Base-by-base conservation (phyloP, 2,888 invertebrate genomes). In the Lithophane socia region DNA sequence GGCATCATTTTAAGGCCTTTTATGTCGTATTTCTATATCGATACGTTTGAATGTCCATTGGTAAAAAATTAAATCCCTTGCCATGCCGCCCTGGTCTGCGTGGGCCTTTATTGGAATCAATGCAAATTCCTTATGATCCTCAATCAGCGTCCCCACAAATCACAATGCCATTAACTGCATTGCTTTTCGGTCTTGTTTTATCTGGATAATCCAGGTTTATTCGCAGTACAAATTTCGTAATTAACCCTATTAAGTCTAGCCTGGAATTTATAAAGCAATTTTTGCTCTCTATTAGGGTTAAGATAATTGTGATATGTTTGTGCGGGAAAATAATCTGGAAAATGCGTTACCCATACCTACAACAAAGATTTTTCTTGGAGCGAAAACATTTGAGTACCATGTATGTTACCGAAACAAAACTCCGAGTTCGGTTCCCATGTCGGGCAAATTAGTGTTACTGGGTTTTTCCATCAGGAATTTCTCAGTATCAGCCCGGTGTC, bases 251-350 rank as follows among this genome's bases (percentile, higher is more conserved):
- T 44, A 73, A 52, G 58, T 54, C 65, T 29, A 71, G 54, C 47
- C 10, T 49, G 18, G 29, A 66, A 81, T 79, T 79, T 66, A 79
- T 79, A 82, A 75, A 63, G 75, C 75, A 75, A 82, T 79, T 67
- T 58, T 54, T 24, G 16, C 76, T 44, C 3, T 21, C 24, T 21
- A 18, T 24, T 75, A 49, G 18, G 16, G 44, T 65, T 18, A 18
- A 9, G 61, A 18, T 61, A 61, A 37, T 61, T 61, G 10, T 61
- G 61, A 37, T 61, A 18, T 61, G 37, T 61, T 61, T 37, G 9
- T 61, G 18, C 9, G 9, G 18, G 37, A 61, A 37, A 37, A 37
- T 61, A 18, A 29, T 60, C 24, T 58, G 13, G 24, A 13, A 58
- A 58, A 58, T 12, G 12, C n/a, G 1, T n/a, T 56, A n/a, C n/a